Conservation (phyloP, 2,888 invertebrate genomes). For the Eupithecia subfuscata region DNA sequence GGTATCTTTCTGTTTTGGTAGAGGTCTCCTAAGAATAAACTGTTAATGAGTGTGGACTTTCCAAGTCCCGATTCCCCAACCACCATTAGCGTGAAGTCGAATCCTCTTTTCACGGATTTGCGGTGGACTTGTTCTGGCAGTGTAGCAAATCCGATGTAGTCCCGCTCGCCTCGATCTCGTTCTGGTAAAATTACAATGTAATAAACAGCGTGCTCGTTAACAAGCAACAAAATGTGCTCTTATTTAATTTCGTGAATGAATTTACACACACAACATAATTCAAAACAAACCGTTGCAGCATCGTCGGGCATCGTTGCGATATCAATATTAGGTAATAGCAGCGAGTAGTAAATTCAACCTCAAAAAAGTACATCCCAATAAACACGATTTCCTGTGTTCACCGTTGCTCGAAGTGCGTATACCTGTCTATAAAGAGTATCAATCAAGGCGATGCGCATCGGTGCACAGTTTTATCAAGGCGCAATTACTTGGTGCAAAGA, state of each 20-base stretch:
- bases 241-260: not conserved
- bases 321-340: constrained; percentile 21
- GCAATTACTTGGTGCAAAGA: constrained; percentile 30
- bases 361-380: constrained; percentile 35
- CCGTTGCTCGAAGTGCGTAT: constrained; percentile 33
- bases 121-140: constrained; percentile 98
- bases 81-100: constrained; percentile 98
- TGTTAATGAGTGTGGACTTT: constrained; percentile 97
- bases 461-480: constrained; percentile 33
- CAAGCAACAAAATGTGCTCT: not conserved
- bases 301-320: constrained; percentile 27
- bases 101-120: constrained; percentile 97
- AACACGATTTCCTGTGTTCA: constrained; percentile 41
- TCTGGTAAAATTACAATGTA: constrained; percentile 41
- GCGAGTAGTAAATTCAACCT: constrained; percentile 32
- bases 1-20: constrained; percentile 93
- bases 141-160: constrained; percentile 97
- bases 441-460: constrained; percentile 40
- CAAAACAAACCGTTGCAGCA: constrained; percentile 19
- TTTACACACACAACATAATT: not conserved
- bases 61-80: constrained; percentile 97
- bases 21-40: constrained; percentile 95
- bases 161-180: constrained; percentile 86
- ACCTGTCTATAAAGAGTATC: constrained; percentile 29
- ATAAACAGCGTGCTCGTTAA: not conserved